Conservation (phyloP, 2,113 vertebrate genomes). For the pig (Sus scrofa) region T2T-Sscrofa CM000824.6:83409501-83410000, state of each 20-base stretch:
- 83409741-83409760: no score
- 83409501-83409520: not conserved
- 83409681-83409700: not conserved
- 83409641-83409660: not conserved
- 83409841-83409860: no score
- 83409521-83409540: not conserved
- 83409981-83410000: accelerated
- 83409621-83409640: not conserved
- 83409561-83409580: not conserved
- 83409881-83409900: no score
- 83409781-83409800: no score
- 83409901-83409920: not conserved
- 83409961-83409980: not conserved
- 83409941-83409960: not conserved
- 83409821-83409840: no score
- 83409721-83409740: not conserved
- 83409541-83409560: not conserved
- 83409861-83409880: no score
- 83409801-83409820: no score
- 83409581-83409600: not conserved
- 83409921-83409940: not conserved
- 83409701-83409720: not conserved
- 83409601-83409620: not conserved
- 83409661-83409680: not conserved
- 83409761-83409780: no score